phyloP scores from a whole-genome alignment of 1,140 invertebrate species.

The Campoletis sonorensis region DNA sequence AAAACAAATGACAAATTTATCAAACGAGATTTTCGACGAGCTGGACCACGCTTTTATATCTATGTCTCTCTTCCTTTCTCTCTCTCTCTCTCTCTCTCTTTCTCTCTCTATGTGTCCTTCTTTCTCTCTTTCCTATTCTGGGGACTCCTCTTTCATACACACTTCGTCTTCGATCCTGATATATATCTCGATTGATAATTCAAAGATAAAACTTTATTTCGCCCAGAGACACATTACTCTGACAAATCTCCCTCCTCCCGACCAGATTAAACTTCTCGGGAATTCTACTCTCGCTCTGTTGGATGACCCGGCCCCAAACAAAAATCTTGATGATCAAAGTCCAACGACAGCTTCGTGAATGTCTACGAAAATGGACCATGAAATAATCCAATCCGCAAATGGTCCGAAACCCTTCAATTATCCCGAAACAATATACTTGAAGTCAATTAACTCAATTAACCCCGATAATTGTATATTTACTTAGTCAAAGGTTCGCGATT shows the following conservation, averaged over 20 bases:
- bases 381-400: not conserved
- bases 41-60: conserved; percentile 30
- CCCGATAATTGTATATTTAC: conserved; percentile 68
- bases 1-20: not conserved
- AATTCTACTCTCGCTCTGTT: not conserved
- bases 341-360: not conserved
- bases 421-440: conserved; percentile 71
- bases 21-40: conserved; percentile 8
- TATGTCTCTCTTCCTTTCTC: not conserved
- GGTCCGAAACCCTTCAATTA: conserved; percentile 48
- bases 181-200: conserved; percentile 18
- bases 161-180: not conserved
- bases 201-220: conserved; percentile 3
- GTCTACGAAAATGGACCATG: not conserved
- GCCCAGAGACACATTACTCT: not conserved
- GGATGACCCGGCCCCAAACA: not conserved
- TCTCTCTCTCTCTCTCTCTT: too few relatives aligned
- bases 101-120: not conserved
- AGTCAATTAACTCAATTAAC: conserved; percentile 74
- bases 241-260: not conserved
- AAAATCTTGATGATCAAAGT: conserved; percentile 20
- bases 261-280: not conserved
- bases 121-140: not conserved
- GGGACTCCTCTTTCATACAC: not conserved
- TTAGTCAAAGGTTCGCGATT: conserved; percentile 54